Evolutionary conservation across 1,140 invertebrate genomes (phyloP).

Genomic region (Portunus trituberculatus): DNA sequence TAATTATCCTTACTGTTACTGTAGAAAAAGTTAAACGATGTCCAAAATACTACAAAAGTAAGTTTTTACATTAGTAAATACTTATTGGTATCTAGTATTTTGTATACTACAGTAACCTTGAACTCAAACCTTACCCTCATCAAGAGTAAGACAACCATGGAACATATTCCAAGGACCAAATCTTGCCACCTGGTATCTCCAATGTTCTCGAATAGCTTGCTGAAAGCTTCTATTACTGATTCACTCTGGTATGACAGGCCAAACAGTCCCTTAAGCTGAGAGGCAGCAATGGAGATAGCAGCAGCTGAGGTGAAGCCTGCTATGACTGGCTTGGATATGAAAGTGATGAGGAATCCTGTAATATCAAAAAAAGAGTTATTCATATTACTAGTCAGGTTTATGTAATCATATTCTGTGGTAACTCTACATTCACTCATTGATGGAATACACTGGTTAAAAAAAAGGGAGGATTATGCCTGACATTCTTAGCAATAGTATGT

Average conservation of each 20-base stretch:
- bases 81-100: no score
- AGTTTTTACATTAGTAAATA: no score
- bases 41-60: no score
- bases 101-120: no score
- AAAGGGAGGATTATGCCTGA: background rate
- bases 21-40: no score
- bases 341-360: slow-evolving; percentile 94
- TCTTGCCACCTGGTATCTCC: slow-evolving; percentile 83
- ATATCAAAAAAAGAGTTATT: background rate
- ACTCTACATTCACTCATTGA: background rate
- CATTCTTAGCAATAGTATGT: no score
- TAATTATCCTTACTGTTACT: no score
- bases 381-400: background rate
- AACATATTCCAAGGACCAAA: slow-evolving; percentile 85
- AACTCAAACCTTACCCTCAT: slow-evolving; percentile 77
- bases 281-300: slow-evolving; percentile 93
- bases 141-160: slow-evolving; percentile 84
- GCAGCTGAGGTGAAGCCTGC: slow-evolving; percentile 94
- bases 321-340: slow-evolving; percentile 95
- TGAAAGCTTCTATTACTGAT: slow-evolving; percentile 81
- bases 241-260: slow-evolving; percentile 83
- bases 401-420: background rate
- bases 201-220: slow-evolving; percentile 85
- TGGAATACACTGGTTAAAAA: background rate
- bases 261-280: slow-evolving; percentile 92